A percentile compares a stretch with the other conserved stretches of the same genome.
Evolutionary conservation across 1,140 invertebrate species (phyloP).

Genomic region (Cephus cinctus): DNA sequence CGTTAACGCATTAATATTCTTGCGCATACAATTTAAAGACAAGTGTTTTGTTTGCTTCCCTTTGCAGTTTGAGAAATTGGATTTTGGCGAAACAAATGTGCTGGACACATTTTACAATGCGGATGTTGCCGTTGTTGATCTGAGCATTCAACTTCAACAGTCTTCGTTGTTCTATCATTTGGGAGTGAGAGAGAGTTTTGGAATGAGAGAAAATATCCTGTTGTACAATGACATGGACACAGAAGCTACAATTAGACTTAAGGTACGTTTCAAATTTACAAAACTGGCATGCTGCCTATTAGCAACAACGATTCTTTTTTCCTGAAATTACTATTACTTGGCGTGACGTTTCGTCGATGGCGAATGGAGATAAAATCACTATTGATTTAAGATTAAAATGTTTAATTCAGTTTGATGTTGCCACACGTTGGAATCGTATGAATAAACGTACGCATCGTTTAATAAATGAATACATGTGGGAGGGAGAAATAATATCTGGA

Average conservation of each 20-base stretch:
- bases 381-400: no score
- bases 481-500: slow-evolving; percentile 4
- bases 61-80: slow-evolving; percentile 80
- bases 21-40: no score
- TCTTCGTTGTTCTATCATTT: slow-evolving; percentile 94
- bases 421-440: no score
- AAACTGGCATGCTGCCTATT: no score
- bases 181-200: slow-evolving; percentile 96
- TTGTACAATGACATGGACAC: slow-evolving; percentile 88
- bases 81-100: slow-evolving; percentile 84
- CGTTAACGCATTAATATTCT: no score
- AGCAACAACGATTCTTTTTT: no score
- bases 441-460: no score
- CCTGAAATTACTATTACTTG: neutral
- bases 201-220: slow-evolving; percentile 97
- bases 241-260: slow-evolving; percentile 80
- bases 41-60: no score
- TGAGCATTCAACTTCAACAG: slow-evolving; percentile 87
- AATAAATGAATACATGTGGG: no score
- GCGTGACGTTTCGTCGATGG: neutral
- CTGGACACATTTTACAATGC: slow-evolving; percentile 93
- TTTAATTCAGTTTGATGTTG: no score
- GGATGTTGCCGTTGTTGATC: slow-evolving; percentile 95
- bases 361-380: no score
- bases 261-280: slow-evolving; percentile 62